phyloP scores from a whole-genome alignment of 2,797 vertebrate genomes.

The Spinibarbus caldwelli region DNA sequence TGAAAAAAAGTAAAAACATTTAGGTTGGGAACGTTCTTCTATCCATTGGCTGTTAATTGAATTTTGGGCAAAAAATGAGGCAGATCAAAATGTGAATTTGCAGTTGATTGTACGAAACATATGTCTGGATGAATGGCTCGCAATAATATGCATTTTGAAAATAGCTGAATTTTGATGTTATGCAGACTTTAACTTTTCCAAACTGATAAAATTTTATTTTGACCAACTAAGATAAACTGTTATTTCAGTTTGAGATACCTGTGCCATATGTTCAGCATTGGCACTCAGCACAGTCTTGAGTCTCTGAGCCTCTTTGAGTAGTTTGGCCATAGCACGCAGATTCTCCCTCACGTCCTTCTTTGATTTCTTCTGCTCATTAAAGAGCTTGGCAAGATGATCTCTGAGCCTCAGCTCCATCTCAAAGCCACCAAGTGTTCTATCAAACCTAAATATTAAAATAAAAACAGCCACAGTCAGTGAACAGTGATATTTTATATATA shows the following conservation, averaged over 20 bases:
- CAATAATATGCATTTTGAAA: background rate
- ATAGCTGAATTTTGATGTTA: background rate
- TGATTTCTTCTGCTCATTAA: conserved; percentile 87
- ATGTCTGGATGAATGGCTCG: background rate
- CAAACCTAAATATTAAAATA: conserved; percentile 80
- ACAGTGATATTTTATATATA: background rate
- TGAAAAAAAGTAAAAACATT: background rate
- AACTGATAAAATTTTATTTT: background rate
- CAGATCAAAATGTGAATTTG: background rate
- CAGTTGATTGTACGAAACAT: background rate
- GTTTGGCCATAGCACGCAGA: conserved; percentile 92
- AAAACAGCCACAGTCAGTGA: background rate
- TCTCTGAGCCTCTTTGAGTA: conserved; percentile 94
- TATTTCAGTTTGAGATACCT: conserved; percentile 75
- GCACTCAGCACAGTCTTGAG: conserved; percentile 94
- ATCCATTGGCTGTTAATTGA: background rate
- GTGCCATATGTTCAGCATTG: conserved; percentile 89
- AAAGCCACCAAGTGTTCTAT: conserved; percentile 90
- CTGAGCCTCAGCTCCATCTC: conserved; percentile 93
- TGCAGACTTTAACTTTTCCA: background rate
- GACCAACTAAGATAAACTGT: background rate
- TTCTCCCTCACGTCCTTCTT: conserved; percentile 90
- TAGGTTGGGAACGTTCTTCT: background rate
- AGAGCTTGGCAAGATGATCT: conserved; percentile 88
- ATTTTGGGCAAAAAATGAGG: background rate